Conservation (phyloP, 2,888 invertebrate genomes). For the Limnephilus marmoratus region DNA sequence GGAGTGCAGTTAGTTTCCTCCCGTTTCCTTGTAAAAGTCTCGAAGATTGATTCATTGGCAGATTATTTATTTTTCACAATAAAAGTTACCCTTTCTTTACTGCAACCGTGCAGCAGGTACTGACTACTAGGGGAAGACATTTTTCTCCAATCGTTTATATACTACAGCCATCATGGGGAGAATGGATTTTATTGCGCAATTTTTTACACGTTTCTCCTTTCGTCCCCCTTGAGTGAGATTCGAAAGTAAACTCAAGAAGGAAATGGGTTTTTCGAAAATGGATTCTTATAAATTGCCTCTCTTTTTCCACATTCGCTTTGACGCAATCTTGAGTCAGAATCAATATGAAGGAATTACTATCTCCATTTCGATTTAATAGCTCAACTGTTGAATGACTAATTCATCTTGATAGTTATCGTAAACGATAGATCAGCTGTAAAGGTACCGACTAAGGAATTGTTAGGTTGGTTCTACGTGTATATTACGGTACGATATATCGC, state of each 20-base stretch:
- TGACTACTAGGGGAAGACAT: constrained; percentile 38
- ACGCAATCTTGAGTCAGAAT: neutral
- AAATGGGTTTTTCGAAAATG: constrained; percentile 14
- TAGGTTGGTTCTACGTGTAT: neutral
- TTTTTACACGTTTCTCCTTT: constrained; percentile 33
- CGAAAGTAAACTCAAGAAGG: neutral
- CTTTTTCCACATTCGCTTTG: neutral
- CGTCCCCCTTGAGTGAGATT: neutral
- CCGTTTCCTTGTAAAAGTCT: constrained; percentile 40
- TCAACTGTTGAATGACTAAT: neutral
- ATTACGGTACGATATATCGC: constrained; percentile 20
- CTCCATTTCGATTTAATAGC: neutral
- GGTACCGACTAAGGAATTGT: neutral
- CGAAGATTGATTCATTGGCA: constrained; percentile 65
- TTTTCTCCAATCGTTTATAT: constrained; percentile 45
- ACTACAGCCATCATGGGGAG: constrained; percentile 31
- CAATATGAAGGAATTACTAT: neutral
- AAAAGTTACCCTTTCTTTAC: constrained; percentile 62
- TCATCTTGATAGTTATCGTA: neutral
- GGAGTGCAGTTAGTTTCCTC: constrained; percentile 32
- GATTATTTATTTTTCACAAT: constrained; percentile 66
- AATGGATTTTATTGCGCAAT: constrained; percentile 43
- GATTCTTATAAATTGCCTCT: constrained; percentile 3
- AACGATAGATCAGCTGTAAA: neutral
- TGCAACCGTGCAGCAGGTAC: constrained; percentile 49